Percentiles rank a stretch among this genome's conserved stretches.
Evolutionary conservation across 1,140 invertebrate genomes (phyloP).

Genomic region (Calosoma granatense): DNA sequence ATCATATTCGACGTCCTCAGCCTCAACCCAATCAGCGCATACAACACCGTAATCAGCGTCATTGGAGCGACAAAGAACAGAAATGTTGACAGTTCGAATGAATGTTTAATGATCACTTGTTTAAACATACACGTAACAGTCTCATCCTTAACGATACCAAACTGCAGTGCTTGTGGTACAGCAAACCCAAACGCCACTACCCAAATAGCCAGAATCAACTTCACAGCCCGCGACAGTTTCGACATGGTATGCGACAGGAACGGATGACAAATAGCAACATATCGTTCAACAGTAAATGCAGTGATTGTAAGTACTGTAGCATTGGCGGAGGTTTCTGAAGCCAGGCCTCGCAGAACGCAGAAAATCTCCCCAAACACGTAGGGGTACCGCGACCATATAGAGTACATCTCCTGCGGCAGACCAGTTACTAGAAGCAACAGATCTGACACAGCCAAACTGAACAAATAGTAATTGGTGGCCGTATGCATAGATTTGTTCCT

Average conservation of each 20-base stretch:
- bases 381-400: slow-evolving; percentile 78
- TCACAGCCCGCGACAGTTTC: slow-evolving; percentile 59
- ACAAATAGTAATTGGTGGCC: slow-evolving; percentile 88
- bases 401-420: slow-evolving; percentile 74
- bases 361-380: slow-evolving; percentile 80
- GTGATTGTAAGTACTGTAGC: slow-evolving; percentile 89
- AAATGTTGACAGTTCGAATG: slow-evolving; percentile 62
- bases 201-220: slow-evolving; percentile 56
- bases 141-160: slow-evolving; percentile 54
- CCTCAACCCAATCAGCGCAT: slow-evolving; percentile 58
- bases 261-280: slow-evolving; percentile 90
- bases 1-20: slow-evolving; percentile 39
- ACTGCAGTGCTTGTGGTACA: slow-evolving; percentile 68
- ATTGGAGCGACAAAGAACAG: slow-evolving; percentile 71
- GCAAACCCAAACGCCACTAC: slow-evolving; percentile 60
- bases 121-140: slow-evolving; percentile 33
- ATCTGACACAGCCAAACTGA: slow-evolving; percentile 88
- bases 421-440: slow-evolving; percentile 73
- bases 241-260: slow-evolving; percentile 80
- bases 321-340: slow-evolving; percentile 84
- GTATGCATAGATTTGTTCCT: slow-evolving; percentile 89
- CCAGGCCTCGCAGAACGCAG: slow-evolving; percentile 72
- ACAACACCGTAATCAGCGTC: slow-evolving; percentile 60
- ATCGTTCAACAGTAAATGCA: slow-evolving; percentile 90
- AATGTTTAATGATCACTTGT: slow-evolving; percentile 43